Evolutionary conservation across 2,113 vertebrate species (phyloP).

Genomic region (Bombycilla garrulus): DNA sequence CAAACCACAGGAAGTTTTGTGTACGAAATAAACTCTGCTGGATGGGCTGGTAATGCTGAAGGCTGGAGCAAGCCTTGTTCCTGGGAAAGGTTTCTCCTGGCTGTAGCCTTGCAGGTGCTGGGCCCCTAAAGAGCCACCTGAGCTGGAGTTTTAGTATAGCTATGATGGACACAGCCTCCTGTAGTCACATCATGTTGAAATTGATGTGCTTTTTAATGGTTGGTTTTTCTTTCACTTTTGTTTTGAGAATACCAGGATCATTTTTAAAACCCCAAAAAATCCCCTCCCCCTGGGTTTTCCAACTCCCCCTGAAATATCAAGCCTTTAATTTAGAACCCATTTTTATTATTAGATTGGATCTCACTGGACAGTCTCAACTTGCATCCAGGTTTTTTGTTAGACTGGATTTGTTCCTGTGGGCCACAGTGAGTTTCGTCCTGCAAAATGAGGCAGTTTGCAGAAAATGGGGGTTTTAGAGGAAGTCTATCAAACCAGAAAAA

Average conservation of each 20-base stretch:
- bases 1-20: not conserved
- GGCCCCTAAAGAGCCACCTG: not conserved
- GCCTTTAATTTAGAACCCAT: not conserved
- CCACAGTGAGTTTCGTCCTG: not conserved
- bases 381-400: not conserved
- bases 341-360: not conserved
- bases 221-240: slow-evolving; percentile 25
- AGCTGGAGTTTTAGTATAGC: not conserved
- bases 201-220: not conserved
- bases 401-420: not conserved
- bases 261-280: not conserved
- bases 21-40: not conserved
- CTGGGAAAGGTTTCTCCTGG: not conserved
- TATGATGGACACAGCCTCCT: not conserved
- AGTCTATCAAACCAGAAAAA: not conserved
- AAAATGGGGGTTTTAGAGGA: not conserved
- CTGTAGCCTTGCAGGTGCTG: accelerated
- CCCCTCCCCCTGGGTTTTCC: not conserved
- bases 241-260: not conserved
- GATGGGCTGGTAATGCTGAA: not conserved
- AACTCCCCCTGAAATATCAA: not conserved
- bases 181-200: not conserved
- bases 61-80: not conserved
- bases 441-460: not conserved
- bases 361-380: not conserved